Evolutionary conservation across 2,888 invertebrate genomes (phyloP).

Genomic region (Sinotaia quadrata): DNA sequence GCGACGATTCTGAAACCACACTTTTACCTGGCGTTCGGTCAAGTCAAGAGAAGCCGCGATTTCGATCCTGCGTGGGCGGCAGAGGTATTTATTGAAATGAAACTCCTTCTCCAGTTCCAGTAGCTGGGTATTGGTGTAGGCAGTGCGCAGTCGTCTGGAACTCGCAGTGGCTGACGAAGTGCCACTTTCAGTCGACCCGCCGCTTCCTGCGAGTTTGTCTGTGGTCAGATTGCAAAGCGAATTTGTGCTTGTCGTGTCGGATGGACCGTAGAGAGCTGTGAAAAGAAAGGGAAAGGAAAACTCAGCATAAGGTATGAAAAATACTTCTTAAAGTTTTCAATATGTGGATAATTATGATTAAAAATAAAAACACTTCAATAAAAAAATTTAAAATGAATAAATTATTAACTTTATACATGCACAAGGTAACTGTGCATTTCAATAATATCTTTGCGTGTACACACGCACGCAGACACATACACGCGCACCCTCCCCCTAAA

Average conservation of each 20-base stretch:
- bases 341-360: too few relatives aligned
- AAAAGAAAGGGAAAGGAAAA: too few relatives aligned
- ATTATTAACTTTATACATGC: not conserved
- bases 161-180: slow-evolving; percentile 39
- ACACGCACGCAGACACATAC: not conserved
- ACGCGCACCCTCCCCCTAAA: not conserved
- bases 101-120: slow-evolving; percentile 89
- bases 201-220: not conserved
- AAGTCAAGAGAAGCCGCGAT: slow-evolving; percentile 82
- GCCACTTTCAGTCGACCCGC: not conserved
- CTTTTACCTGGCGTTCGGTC: slow-evolving; percentile 88
- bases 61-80: slow-evolving; percentile 84
- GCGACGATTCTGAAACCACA: slow-evolving; percentile 98
- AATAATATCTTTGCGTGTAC: too few relatives aligned
- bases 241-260: too few relatives aligned
- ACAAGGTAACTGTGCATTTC: not conserved
- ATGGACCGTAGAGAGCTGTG: too few relatives aligned
- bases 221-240: too few relatives aligned
- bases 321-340: too few relatives aligned
- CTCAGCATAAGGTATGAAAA: too few relatives aligned
- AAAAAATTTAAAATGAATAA: not conserved
- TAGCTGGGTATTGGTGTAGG: slow-evolving; percentile 86
- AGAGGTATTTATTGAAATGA: slow-evolving; percentile 82
- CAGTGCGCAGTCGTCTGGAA: slow-evolving; percentile 80
- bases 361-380: slow-evolving; percentile 1